phyloP scores from a whole-genome alignment of 2,888 invertebrate species.

The Campoplex capitator region DNA sequence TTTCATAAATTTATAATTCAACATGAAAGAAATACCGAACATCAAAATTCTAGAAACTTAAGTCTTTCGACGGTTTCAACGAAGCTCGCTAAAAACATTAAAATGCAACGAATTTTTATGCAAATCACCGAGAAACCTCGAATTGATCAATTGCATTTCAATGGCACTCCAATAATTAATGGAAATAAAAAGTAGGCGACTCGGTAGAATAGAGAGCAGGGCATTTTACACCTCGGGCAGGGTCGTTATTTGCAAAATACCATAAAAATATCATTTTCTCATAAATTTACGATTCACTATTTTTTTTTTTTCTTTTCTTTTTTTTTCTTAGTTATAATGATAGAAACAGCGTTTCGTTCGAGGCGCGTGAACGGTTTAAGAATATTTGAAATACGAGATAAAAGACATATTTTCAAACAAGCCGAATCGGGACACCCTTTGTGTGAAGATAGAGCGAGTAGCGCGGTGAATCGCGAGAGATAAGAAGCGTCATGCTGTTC shows the following conservation, averaged over 20 bases:
- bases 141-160: neutral
- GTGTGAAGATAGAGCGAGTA: conserved; percentile 11
- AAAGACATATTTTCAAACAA: neutral
- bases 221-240: too few species aligned
- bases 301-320: too few species aligned
- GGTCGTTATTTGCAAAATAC: neutral
- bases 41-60: too few species aligned
- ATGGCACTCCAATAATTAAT: neutral
- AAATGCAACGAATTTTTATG: neutral
- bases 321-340: too few species aligned
- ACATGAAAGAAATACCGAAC: too few species aligned
- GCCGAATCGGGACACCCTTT: neutral
- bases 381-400: neutral
- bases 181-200: neutral
- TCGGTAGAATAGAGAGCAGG: too few species aligned
- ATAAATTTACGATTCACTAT: too few species aligned
- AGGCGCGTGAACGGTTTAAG: neutral
- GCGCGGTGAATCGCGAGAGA: conserved; percentile 56
- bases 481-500: conserved; percentile 56
- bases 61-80: neutral
- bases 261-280: too few species aligned
- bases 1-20: neutral
- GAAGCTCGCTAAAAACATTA: neutral
- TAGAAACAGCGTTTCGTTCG: too few species aligned
- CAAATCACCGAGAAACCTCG: neutral